Percentiles rank a stretch among this genome's conserved stretches.
Evolutionary conservation across 2,888 invertebrate genomes (phyloP).

Genomic region (Muschampia plurimacula): DNA sequence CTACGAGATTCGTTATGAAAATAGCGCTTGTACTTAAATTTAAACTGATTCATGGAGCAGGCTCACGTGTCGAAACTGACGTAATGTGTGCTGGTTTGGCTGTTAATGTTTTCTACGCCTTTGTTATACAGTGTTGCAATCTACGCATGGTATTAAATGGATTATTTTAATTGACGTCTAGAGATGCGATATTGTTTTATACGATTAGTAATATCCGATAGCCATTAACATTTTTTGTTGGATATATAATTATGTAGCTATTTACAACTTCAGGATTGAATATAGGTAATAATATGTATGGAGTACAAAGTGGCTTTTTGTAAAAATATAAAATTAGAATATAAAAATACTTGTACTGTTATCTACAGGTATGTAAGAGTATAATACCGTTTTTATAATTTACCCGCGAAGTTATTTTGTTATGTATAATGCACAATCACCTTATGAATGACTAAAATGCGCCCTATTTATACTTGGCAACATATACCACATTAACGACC

Average conservation of each 20-base stretch:
- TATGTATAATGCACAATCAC: constrained; percentile 19
- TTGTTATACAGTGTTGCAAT: constrained; percentile 33
- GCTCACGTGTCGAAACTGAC: constrained; percentile 70
- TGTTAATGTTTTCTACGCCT: constrained; percentile 57
- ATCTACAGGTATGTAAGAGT: background rate
- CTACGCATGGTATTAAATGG: constrained; percentile 3
- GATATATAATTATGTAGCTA: background rate
- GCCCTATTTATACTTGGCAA: constrained; percentile 38
- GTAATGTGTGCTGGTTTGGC: constrained; percentile 55
- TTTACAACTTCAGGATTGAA: no score
- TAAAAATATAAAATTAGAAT: no score
- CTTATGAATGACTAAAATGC: constrained; percentile 35
- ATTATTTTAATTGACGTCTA: constrained; percentile 16
- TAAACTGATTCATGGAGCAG: constrained; percentile 63
- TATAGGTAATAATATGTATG: no score
- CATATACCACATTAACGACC: constrained; percentile 24
- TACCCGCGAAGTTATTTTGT: background rate
- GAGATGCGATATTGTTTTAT: background rate
- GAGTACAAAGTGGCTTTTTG: no score
- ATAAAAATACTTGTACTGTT: background rate
- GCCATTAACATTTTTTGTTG: background rate
- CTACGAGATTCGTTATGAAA: constrained; percentile 73
- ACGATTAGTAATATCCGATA: background rate
- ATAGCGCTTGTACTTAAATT: constrained; percentile 74
- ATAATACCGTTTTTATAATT: no score